Base-by-base conservation (phyloP, 1,140 invertebrate genomes). In the Saccostrea cuccullata region DNA sequence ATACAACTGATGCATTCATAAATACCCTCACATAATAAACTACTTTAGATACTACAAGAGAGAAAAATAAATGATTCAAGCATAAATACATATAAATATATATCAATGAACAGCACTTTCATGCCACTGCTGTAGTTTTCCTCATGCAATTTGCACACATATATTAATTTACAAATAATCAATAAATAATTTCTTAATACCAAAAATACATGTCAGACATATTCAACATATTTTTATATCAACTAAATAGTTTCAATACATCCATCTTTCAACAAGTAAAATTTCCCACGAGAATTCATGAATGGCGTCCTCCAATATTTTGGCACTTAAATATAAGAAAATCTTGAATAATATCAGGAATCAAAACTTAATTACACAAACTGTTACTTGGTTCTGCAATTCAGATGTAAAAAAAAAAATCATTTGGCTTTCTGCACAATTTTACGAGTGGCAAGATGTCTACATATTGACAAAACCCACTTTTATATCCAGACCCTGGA, bases 141-240 rank as follows among this genome's bases (percentile, higher is more conserved):
- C 70, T 77, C 70, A 77, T 77, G 70, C 70, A 30, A 77, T 36
- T 77, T 77, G 11, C 30, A 30, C 26, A 67, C 60, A 77, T 77
- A 77, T 77, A 30, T 30, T 30, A 30, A 77, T 17, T 20, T 64
- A 77, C 23, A 77, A 26, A 77, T 36, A 77, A 30, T 17, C 26
- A 77, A 77, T 77, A 77, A 77, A 77, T 77, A 77, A 77, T 36
- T 77, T 77, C n/a, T 77, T 36, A 23, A 77, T 26, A 77, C 17
- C 47, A 64, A 64, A 36, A 77, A 77, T 36, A 36, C 70, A 77
- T 30, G 13, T 40, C 70, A 77, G 13, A 36, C 70, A 77, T 77
- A 36, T 13, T 26, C 70, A 36, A 36, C 70, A 77, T 26, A 73
- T 26, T 30, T 64, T n/a, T 8, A 17, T 64, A 20, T 64, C 58